Base-by-base conservation (phyloP, 2,888 invertebrate species). In the Drosophila pullipes region DNA sequence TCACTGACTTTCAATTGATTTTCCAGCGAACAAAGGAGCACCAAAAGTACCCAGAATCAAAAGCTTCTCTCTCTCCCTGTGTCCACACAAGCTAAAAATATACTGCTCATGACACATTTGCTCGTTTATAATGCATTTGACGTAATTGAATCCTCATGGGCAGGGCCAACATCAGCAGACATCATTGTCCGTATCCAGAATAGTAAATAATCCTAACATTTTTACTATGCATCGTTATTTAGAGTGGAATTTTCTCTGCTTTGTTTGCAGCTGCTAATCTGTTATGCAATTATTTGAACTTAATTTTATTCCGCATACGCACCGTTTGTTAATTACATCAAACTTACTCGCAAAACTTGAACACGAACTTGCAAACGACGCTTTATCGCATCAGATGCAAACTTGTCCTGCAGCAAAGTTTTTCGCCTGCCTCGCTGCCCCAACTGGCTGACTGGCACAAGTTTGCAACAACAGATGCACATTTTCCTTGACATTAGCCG, bases 311-410 rank as follows among this genome's bases (percentile, higher is more conserved):
- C 41, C 59, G 74, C 65, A 78, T 78, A 84, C 85, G 81, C 81
- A 78, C 65, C 82, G 85, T 85, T 84, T 41, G 71, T 71, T 78
- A 82, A 82, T 85, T 82, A 78, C 65, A 58, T 50, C n/a, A 54
- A 78, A 84, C 66, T 74, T 68, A 64, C 60, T 54, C 22, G 13
- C 49, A 50, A 69, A 68, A 84, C 54, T 61, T 63, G 50, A 25
- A 5, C 18, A 5, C 41, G 10, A 70, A 59, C 30, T 74, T 53
- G 62, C 37, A 28, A 50, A 10, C 31, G 11, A 25, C 58, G 58
- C 71, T 59, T 72, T 70, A 63, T 72, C 71, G 50, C 50, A 72
- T 70, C 57, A 44, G 50, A 33, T 59, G 63, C n/a, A 53, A 59
- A 52, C 41, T 52, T 52, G 22, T 6, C 18, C 28, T 59, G 44